Base-by-base conservation (phyloP, 2,797 vertebrate species). In the Semotilus atromaculatus region DNA sequence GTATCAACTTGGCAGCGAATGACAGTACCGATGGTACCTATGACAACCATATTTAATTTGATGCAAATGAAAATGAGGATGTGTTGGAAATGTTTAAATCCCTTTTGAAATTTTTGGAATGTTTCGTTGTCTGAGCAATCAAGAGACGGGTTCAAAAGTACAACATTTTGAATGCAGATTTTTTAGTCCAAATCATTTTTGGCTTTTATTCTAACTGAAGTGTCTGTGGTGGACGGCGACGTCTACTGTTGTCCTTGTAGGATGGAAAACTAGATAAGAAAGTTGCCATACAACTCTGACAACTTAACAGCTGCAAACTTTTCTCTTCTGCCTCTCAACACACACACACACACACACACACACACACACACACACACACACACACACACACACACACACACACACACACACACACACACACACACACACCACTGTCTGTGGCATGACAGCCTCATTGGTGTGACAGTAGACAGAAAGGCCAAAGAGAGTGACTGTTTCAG, bases 391-490 rank as follows among this genome's bases (percentile, higher is more conserved):
- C 34, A 34, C 34, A 38, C 36, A 38, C 36, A 38, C 36, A 38
- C 36, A 36, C 36, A 8, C 36, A 43, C 40, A 43, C 40, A 43
- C 43, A 43, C 43, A 13, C 14, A 16, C 45, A 45, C 45, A 45
- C 45, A 45, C 43, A 14, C 1, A 45, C 1, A 74, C 0, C 7
- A 72, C 53, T 72, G 70, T 66, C 70, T 62, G 21, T 13, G 23
- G 2, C 16, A 82, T 36, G 81, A 82, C 81, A 73, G 70, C 70
- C 40, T 73, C 13, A 48, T 8, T n/a, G 31, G 31, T 64, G 29
- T 48, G 62, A 53, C n/a, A 43, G 34, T 26, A 29, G 64, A 70
- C 48, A 45, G 62, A 83, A 76, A 77, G 72, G 60, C 60, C 60
- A 40, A 45, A 53, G 21, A 51, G 81, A 66, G 31, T 8, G 72